Conservation (phyloP, 2,797 vertebrate genomes). For the Dendrocincla tyrannina region DNA sequence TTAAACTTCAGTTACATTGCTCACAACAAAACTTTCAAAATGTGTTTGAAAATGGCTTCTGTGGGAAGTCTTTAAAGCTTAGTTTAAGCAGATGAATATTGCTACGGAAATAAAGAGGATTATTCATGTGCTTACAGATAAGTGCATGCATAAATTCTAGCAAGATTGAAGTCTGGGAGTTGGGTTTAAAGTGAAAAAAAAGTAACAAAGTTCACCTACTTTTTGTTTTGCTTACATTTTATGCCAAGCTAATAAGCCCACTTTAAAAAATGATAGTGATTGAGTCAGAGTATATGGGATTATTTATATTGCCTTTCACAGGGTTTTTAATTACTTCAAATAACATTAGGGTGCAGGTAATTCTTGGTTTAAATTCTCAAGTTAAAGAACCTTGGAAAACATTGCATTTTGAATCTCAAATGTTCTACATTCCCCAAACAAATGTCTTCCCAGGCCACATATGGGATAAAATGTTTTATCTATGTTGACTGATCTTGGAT, state of each 20-base stretch:
- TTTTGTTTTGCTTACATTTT: not conserved
- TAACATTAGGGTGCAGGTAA: not conserved
- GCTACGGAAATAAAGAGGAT: slow-evolving; percentile 17
- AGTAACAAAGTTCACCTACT: not conserved
- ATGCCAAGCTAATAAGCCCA: not conserved
- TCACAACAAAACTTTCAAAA: not conserved
- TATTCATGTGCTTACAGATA: not conserved
- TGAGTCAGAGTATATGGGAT: not conserved
- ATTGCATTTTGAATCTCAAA: slow-evolving; percentile 36
- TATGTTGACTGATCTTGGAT: slow-evolving; percentile 64
- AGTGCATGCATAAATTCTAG: not conserved
- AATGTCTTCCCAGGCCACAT: slow-evolving; percentile 63
- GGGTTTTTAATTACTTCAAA: not conserved
- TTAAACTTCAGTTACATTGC: not conserved
- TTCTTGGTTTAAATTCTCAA: not conserved
- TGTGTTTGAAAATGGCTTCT: slow-evolving; percentile 13
- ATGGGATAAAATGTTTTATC: slow-evolving; percentile 61
- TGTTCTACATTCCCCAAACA: not conserved
- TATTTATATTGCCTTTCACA: not conserved
- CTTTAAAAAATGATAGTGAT: not conserved
- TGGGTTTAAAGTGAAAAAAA: not conserved
- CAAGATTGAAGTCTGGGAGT: not conserved
- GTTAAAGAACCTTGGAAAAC: not conserved
- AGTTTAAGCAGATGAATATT: slow-evolving; percentile 32
- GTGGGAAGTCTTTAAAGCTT: slow-evolving; percentile 3